These are phyloP conservation scores for Pseudopleuronectes americanus DNA, from an alignment of 2,797 vertebrate species.

Conservation along the genomic window DNA sequence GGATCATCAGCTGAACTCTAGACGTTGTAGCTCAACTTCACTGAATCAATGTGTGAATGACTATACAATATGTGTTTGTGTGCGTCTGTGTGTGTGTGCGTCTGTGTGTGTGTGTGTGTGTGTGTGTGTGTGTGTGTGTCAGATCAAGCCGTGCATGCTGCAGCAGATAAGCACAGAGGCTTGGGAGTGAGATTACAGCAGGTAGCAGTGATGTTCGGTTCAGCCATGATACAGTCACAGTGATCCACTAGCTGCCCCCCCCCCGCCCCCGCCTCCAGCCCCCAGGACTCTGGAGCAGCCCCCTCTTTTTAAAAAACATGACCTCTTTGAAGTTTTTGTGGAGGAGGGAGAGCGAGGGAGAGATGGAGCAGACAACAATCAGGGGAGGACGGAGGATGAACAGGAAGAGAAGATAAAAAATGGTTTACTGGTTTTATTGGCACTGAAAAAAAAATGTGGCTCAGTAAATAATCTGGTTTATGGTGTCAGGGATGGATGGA, in stretches of 20 bases:
- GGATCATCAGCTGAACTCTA: background rate
- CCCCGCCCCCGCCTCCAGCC: no score
- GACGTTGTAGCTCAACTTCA: no score
- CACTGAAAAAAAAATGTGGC: background rate
- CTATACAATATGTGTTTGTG: no score
- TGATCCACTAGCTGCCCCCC: conserved; percentile 35
- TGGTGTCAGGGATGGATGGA: background rate
- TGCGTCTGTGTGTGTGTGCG: no score
- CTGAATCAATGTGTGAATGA: no score
- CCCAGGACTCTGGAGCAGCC: conserved; percentile 11
- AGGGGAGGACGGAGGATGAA: conserved; percentile 6
- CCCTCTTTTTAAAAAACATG: conserved; percentile 57
- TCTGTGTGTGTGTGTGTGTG: no score
- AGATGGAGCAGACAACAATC: conserved; percentile 16
- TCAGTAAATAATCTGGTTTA: conserved; percentile 11
- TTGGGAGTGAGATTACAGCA: background rate
- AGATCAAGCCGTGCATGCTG: no score
- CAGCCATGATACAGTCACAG: conserved; percentile 37
- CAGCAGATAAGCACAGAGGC: background rate
- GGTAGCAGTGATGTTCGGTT: conserved; percentile 3
- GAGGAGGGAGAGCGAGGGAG: conserved; percentile 19
- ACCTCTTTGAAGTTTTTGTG: conserved; percentile 64
- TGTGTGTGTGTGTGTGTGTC: background rate
- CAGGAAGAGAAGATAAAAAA: conserved; percentile 6
- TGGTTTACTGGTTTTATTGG: conserved; percentile 3